Base-by-base conservation (phyloP, 2,113 vertebrate genomes). In the Toxotes chatareus region DNA sequence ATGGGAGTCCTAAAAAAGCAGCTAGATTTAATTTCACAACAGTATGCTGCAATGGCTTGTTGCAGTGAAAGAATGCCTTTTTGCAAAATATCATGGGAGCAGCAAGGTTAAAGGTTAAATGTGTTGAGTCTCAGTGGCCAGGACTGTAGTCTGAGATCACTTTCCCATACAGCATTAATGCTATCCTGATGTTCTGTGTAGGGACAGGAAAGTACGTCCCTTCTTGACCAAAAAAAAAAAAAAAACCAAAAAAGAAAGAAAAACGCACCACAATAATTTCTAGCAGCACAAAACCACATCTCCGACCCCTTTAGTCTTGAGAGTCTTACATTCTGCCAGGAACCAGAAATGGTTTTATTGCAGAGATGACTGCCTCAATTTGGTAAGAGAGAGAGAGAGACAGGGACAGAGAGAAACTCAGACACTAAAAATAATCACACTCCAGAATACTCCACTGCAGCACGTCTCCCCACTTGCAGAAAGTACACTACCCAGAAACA, bases 401-500 rank as follows among this genome's bases (percentile, higher is more conserved):
- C 11, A 19, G 47, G 31, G 67, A 82, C 59, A 62, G 65, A 77
- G 73, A 51, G 60, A 78, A 82, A 80, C 65, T 47, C 36, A 81
- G 72, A 80, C 73, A 62, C 83, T 88, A 86, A 88, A 80, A 90
- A 92, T 91, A 92, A 90, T 86, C 84, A 55, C 69, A 83, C 88
- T 88, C 80, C 76, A 83, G 76, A 76, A 82, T 56, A 86, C 85
- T 85, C 75, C 34, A 74, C 51, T 79, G 73, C 81, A 77, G 70
- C 68, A 69, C 19, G 3, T 84, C 83, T 83, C 73, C 53, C 73
- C 78, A 66, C 71, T 89, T 76, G 38, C 77, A 82, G 70, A 85
- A 90, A 86, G 72, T 42, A 32, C 79, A 87, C 83, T 69, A 62
- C 34, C 76, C 38, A 0, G 31, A 76, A 61, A 82, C 60, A 71